Conservation (phyloP, 2,797 vertebrate genomes). For the Sebastes reedi region DNA sequence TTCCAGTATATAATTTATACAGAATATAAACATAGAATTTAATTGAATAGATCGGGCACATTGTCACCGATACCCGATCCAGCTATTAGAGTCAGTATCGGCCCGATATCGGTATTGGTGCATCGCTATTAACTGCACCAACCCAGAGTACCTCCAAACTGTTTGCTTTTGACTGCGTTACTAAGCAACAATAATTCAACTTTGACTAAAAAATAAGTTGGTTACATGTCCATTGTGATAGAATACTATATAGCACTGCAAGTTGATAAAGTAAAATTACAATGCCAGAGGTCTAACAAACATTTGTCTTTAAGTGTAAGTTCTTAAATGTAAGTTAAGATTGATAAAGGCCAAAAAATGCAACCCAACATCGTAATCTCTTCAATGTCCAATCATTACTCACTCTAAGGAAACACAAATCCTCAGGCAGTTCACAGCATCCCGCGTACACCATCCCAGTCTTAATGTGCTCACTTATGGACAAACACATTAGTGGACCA, state of each 20-base stretch:
- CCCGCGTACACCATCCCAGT: conserved; percentile 3
- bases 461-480: conserved; percentile 79
- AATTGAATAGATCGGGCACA: too few species aligned
- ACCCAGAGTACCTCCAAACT: neutral
- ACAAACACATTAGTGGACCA: conserved; percentile 80
- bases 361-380: conserved; percentile 35
- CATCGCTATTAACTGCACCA: neutral
- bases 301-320: neutral
- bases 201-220: neutral
- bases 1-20: too few species aligned
- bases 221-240: neutral
- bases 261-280: neutral
- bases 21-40: too few species aligned
- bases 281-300: neutral
- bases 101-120: neutral
- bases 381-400: conserved; percentile 52
- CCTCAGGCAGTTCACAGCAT: conserved; percentile 64
- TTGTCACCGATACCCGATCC: too few species aligned
- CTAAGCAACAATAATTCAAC: neutral
- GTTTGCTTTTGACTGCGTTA: neutral
- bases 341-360: conserved; percentile 10
- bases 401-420: conserved; percentile 42
- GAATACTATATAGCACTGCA: neutral
- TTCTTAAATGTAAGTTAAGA: conserved; percentile 31
- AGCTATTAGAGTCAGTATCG: too few species aligned